These are phyloP conservation scores for Drosophila melanosoma DNA, from an alignment of 2,888 invertebrate genomes.

Conservation along the genomic window DNA sequence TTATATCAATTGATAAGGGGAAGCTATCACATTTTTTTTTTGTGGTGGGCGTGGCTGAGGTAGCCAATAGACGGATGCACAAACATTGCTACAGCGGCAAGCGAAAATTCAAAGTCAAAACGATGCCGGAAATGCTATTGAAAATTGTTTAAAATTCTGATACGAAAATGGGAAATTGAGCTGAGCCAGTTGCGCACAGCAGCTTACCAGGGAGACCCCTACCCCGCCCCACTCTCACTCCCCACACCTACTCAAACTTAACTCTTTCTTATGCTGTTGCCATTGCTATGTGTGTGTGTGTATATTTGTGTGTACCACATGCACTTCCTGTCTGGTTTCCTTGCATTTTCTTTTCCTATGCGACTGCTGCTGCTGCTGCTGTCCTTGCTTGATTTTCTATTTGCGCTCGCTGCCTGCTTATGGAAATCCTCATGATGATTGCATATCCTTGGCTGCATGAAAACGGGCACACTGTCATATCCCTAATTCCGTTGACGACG, in stretches of 20 bases:
- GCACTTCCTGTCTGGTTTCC: constrained; percentile 42
- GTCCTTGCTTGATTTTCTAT: constrained; percentile 66
- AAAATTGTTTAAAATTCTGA: constrained; percentile 78
- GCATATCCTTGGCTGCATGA: constrained; percentile 76
- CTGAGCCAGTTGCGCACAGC: constrained; percentile 72
- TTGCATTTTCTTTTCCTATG: constrained; percentile 30
- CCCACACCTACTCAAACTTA: neutral
- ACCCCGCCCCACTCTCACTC: neutral
- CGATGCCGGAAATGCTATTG: constrained; percentile 75
- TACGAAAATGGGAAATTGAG: constrained; percentile 72
- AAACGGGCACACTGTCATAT: constrained; percentile 71
- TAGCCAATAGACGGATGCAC: constrained; percentile 44
- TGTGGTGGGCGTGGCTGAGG: constrained; percentile 16
- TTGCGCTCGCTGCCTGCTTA: constrained; percentile 71
- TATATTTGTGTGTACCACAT: constrained; percentile 49
- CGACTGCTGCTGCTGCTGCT: constrained; percentile 4
- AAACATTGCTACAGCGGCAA: constrained; percentile 55
- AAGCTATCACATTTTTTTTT: constrained; percentile 61
- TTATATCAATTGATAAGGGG: constrained; percentile 56
- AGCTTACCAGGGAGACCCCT: constrained; percentile 43
- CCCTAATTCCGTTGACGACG: constrained; percentile 64
- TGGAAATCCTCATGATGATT: constrained; percentile 81
- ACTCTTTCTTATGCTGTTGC: neutral
- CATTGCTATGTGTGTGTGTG: constrained; percentile 28
- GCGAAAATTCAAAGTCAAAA: constrained; percentile 57